These are phyloP conservation scores for Rhipidura dahli DNA, from an alignment of 2,113 vertebrate genomes.

Conservation along the genomic window DNA sequence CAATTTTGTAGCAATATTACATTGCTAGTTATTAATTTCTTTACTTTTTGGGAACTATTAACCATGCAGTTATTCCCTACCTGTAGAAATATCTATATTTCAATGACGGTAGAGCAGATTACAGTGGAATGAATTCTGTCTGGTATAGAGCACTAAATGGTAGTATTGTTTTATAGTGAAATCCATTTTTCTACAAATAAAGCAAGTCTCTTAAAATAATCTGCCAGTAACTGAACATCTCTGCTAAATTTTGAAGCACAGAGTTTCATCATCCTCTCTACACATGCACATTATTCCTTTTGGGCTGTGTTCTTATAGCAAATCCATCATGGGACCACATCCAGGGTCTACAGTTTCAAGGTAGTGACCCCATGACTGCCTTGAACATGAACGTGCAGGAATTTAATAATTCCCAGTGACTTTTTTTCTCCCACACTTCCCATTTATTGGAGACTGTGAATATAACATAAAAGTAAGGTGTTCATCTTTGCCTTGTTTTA, in stretches of 20 bases:
- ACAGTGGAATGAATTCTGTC: neutral
- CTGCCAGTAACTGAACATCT: neutral
- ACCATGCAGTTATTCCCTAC: neutral
- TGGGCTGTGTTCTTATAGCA: neutral
- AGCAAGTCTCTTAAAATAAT: neutral
- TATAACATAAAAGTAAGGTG: neutral
- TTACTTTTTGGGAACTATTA: neutral
- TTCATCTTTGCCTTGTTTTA: neutral
- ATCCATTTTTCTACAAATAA: neutral
- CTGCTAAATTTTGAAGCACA: neutral
- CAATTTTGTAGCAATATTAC: neutral
- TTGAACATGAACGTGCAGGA: neutral
- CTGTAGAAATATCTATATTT: neutral
- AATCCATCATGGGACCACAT: neutral
- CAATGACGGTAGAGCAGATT: neutral
- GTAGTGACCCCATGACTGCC: neutral
- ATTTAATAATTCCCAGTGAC: neutral
- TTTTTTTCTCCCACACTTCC: accelerated
- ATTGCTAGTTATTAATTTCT: neutral
- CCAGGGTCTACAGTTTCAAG: neutral
- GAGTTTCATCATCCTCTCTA: neutral
- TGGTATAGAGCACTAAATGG: neutral
- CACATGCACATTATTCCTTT: neutral
- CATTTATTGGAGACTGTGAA: neutral
- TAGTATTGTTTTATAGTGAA: neutral